These are phyloP conservation scores for Tokudaia tokunoshimensis DNA, from an alignment of 2,797 vertebrate species.

Conservation along the genomic window DNA sequence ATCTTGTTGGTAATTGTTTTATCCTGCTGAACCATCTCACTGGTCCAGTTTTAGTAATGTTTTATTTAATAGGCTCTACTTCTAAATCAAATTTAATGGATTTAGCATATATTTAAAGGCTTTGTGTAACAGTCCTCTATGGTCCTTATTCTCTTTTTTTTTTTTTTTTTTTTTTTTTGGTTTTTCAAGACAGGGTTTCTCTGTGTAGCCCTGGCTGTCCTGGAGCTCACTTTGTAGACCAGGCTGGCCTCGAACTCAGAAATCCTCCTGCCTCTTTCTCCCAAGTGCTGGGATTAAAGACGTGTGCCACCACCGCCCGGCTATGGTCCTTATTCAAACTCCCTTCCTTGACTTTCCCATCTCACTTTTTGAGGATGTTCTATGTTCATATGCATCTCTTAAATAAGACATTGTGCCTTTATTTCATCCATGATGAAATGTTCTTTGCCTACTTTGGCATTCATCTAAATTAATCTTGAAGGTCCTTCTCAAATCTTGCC, in stretches of 20 bases:
- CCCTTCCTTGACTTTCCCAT: background rate
- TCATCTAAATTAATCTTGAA: background rate
- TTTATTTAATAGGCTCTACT: background rate
- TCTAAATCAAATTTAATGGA: background rate
- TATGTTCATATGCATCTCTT: background rate
- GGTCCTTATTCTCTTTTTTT: no score
- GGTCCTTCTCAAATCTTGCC: background rate
- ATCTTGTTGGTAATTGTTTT: no score
- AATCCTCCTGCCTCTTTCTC: no score
- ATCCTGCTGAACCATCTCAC: no score
- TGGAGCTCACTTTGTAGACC: no score
- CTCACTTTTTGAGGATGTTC: background rate
- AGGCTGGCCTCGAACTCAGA: no score
- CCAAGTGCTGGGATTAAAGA: no score
- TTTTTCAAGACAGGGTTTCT: no score
- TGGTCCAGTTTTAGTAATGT: background rate
- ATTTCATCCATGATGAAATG: background rate
- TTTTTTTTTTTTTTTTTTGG: no score
- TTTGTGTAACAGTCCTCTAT: background rate
- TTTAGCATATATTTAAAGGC: background rate
- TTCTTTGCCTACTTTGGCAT: background rate
- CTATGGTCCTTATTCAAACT: background rate
- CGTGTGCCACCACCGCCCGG: no score
- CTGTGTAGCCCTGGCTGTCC: no score
- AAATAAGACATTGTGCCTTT: background rate